Evolutionary conservation across 2,888 invertebrate genomes (phyloP).

Genomic region (Epistrophe eligans): DNA sequence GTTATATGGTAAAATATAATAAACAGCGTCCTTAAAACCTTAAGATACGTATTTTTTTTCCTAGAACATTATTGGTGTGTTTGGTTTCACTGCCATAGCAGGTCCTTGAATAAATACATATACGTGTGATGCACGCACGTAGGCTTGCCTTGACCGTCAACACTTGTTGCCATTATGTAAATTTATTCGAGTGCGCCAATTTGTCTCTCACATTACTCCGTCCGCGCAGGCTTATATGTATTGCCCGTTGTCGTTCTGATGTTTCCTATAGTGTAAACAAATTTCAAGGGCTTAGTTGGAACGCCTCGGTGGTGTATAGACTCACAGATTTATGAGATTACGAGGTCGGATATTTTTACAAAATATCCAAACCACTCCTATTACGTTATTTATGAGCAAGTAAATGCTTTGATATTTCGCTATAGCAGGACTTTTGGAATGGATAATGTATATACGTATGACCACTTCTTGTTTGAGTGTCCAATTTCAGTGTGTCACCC

Average conservation of each 20-base stretch:
- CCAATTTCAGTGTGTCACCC: conserved; percentile 74
- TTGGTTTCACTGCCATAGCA: conserved; percentile 13
- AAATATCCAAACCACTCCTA: conserved; percentile 75
- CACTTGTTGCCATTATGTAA: conserved; percentile 74
- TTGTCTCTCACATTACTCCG: conserved; percentile 73
- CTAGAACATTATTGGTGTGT: conserved; percentile 65
- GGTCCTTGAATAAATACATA: conserved; percentile 1
- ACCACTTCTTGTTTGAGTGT: conserved; percentile 75
- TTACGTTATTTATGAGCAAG: conserved; percentile 73
- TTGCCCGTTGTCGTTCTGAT: conserved; percentile 8
- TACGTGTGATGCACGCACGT: not conserved
- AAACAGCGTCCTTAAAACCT: conserved; percentile 46
- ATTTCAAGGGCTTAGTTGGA: conserved; percentile 75
- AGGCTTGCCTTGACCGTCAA: conserved; percentile 62
- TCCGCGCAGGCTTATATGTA: not conserved
- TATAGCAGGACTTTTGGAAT: conserved; percentile 33
- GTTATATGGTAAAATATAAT: conserved; percentile 61
- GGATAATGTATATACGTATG: conserved; percentile 68
- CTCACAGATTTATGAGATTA: conserved; percentile 70
- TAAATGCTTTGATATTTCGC: conserved; percentile 40
- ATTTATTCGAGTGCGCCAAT: conserved; percentile 75
- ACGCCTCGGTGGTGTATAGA: conserved; percentile 62
- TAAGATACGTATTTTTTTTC: conserved; percentile 47
- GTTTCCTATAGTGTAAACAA: conserved; percentile 66
- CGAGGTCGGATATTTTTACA: conserved; percentile 74